Evolutionary conservation across 1,140 invertebrate species (phyloP).

Genomic region (Homalodisca vitripennis): DNA sequence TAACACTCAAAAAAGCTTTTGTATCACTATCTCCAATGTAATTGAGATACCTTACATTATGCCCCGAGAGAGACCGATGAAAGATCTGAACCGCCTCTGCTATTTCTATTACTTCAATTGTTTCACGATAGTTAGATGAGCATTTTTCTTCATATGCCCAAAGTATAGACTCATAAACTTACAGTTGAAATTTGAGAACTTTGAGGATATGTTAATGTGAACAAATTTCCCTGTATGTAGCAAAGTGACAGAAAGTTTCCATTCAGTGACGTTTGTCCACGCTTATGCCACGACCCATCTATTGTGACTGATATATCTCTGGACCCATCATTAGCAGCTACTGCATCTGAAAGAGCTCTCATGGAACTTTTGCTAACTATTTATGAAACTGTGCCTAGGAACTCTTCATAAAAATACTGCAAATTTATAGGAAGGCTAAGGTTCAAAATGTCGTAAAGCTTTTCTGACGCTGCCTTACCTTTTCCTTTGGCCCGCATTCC

Average conservation of each 20-base stretch:
- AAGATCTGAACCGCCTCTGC: slow-evolving; percentile 36
- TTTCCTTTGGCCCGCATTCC: no score
- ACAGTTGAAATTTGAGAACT: neutral
- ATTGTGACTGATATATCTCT: no score
- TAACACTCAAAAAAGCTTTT: slow-evolving; percentile 16
- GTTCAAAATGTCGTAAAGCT: no score
- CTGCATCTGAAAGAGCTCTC: no score
- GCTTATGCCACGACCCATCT: no score
- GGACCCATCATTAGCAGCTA: no score
- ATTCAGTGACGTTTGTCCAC: no score
- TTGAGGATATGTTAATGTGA: neutral
- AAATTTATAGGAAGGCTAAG: no score
- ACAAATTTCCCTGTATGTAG: neutral
- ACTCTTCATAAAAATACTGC: no score
- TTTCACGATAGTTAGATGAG: slow-evolving; percentile 37
- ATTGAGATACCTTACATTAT: slow-evolving; percentile 34
- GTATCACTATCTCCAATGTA: slow-evolving; percentile 39
- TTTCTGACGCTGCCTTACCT: no score
- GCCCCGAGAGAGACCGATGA: slow-evolving; percentile 32
- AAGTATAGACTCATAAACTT: neutral
- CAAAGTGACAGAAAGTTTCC: neutral
- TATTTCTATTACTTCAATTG: slow-evolving; percentile 39
- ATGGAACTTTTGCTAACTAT: no score
- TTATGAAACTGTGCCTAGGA: no score
- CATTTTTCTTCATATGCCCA: slow-evolving; percentile 30